These are phyloP conservation scores for Procapra przewalskii DNA, from an alignment of 2,113 vertebrate genomes.

Conservation along the genomic window DNA sequence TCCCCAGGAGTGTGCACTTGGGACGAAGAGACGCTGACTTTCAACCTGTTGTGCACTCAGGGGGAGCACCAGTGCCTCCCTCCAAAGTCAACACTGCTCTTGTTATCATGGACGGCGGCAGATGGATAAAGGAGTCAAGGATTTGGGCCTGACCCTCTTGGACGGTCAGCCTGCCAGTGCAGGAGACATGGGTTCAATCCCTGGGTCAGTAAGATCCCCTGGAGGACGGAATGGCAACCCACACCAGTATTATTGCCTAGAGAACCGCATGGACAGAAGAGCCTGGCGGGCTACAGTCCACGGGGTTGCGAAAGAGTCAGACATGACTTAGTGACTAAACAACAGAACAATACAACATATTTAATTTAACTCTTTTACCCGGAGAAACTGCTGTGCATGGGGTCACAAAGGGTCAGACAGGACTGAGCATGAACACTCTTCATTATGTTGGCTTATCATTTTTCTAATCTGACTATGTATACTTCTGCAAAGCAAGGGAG, in stretches of 20 bases:
- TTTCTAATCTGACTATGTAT: neutral
- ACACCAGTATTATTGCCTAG: neutral
- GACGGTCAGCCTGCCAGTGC: neutral
- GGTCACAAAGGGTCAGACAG: neutral
- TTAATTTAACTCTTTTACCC: neutral
- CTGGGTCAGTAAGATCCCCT: neutral
- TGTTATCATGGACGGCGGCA: neutral
- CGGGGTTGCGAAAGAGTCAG: neutral
- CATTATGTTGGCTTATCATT: neutral
- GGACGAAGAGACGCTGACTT: rapidly evolving
- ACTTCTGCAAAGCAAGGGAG: neutral
- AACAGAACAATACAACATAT: neutral
- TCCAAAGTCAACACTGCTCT: neutral
- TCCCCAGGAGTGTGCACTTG: neutral
- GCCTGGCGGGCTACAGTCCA: neutral
- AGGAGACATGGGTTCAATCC: neutral
- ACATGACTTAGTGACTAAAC: neutral
- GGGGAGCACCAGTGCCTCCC: neutral
- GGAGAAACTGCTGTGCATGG: neutral
- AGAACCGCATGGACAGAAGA: neutral
- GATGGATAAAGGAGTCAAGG: neutral
- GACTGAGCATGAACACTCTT: neutral
- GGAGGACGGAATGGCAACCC: neutral
- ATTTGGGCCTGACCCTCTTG: neutral
- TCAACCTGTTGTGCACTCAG: neutral